phyloP scores from a whole-genome alignment of 2,113 vertebrate genomes.

The Seriola quinqueradiata region DNA sequence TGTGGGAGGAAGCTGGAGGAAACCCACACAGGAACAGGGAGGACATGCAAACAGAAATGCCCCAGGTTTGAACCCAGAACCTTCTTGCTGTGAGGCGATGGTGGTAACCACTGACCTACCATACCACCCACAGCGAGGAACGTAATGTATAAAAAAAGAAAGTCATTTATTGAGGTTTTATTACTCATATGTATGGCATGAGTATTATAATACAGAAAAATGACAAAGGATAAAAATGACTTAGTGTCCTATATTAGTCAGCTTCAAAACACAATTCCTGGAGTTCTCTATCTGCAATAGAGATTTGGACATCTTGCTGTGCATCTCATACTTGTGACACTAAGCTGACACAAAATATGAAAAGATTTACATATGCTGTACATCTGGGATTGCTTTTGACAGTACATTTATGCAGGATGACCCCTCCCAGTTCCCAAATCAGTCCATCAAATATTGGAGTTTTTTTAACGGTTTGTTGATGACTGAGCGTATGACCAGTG shows the following conservation, averaged over 20 bases:
- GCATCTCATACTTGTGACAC: background rate
- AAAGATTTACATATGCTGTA: background rate
- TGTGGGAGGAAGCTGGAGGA: no score
- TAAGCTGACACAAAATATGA: background rate
- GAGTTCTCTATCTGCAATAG: no score
- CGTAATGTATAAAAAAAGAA: background rate
- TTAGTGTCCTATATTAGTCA: background rate
- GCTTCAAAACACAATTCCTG: background rate
- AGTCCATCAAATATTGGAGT: background rate
- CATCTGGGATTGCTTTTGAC: background rate
- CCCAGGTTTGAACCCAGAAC: no score
- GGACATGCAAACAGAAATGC: no score
- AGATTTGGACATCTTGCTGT: background rate
- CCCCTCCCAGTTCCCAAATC: background rate
- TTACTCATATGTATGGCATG: background rate
- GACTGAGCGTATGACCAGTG: background rate
- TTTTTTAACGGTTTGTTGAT: background rate
- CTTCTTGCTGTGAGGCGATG: no score
- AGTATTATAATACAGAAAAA: no score
- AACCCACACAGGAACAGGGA: no score
- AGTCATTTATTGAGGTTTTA: slow-evolving; percentile 6
- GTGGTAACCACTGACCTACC: no score
- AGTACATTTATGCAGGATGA: background rate
- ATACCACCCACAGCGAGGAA: background rate
- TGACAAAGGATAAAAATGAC: background rate